These are phyloP conservation scores for Caenorhabditis briggsae DNA, from an alignment of 1,140 invertebrate genomes.

Conservation along the genomic window DNA sequence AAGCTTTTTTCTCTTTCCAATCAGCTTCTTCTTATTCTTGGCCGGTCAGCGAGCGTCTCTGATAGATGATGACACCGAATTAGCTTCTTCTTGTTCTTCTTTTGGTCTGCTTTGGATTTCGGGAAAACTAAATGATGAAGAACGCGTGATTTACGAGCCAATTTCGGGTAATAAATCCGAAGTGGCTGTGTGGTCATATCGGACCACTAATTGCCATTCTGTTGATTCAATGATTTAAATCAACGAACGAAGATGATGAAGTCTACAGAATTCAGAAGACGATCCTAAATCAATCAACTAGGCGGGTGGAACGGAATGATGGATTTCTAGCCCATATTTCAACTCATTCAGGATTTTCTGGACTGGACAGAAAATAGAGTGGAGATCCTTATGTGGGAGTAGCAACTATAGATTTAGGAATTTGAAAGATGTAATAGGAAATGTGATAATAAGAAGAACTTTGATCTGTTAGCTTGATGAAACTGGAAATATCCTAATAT, in stretches of 20 bases:
- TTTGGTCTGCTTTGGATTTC: constrained; percentile 19
- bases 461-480: no score
- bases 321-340: background rate
- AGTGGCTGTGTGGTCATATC: constrained; percentile 1
- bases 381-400: no score
- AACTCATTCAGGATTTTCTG: background rate
- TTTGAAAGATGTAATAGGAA: no score
- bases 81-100: constrained; percentile 34
- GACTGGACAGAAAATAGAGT: no score
- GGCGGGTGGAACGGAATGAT: background rate
- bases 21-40: constrained; percentile 21
- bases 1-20: background rate
- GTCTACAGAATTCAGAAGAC: background rate
- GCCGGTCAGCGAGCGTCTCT: background rate
- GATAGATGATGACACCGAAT: constrained; percentile 54
- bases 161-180: constrained; percentile 40
- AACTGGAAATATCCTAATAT: no score
- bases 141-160: constrained; percentile 46
- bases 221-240: constrained; percentile 43
- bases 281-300: background rate
- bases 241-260: background rate
- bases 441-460: no score
- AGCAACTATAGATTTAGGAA: no score
- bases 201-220: constrained; percentile 19
- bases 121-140: constrained; percentile 37